Conservation (phyloP, 2,113 vertebrate species). For the Lycaon pictus region DNA sequence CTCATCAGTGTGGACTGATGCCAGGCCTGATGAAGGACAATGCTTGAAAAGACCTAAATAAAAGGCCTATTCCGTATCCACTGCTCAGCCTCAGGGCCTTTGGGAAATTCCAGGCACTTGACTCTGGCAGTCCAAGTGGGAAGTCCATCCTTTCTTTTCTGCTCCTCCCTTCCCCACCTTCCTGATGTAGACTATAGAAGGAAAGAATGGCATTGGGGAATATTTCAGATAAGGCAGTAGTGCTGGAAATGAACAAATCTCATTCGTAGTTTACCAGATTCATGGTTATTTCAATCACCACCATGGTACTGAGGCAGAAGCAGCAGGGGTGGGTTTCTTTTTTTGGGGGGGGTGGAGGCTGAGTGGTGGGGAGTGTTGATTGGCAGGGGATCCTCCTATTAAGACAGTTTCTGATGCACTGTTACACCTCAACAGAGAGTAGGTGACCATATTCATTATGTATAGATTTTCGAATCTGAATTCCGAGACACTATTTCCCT, state of each 20-base stretch:
- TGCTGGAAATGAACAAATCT: neutral
- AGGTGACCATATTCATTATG: neutral
- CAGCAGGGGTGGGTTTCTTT: neutral
- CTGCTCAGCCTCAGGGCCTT: neutral
- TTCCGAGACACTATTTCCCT: neutral
- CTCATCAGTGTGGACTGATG: neutral
- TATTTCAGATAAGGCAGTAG: constrained; percentile 8
- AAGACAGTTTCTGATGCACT: neutral
- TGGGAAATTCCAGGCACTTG: constrained; percentile 48
- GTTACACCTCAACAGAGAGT: neutral
- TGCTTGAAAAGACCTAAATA: neutral
- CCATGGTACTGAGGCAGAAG: neutral
- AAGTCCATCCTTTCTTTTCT: neutral
- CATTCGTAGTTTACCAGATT: neutral
- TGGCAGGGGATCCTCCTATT: neutral
- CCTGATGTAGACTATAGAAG: constrained; percentile 31
- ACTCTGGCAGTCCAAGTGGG: constrained; percentile 18
- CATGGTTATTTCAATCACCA: neutral
- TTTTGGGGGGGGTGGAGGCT: neutral
- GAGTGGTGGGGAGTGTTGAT: neutral
- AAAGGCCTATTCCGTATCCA: neutral
- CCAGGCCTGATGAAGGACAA: neutral
- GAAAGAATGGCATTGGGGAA: neutral
- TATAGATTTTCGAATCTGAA: constrained; percentile 5
- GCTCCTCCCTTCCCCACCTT: constrained; percentile 46